Evolutionary conservation across 1,140 invertebrate genomes (phyloP).

Genomic region (Planococcus citri): DNA sequence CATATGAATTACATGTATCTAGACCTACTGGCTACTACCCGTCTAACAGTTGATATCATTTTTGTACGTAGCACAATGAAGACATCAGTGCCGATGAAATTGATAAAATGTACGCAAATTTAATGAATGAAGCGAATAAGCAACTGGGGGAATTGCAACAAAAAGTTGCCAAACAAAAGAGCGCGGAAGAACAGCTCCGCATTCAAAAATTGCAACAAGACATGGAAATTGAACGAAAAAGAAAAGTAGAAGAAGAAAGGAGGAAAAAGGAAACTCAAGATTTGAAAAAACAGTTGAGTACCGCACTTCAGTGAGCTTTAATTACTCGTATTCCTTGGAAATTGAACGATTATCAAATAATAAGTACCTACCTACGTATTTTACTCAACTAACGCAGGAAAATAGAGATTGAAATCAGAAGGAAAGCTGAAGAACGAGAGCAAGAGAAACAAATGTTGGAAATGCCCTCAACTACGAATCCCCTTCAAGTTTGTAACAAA

Average conservation of each 20-base stretch:
- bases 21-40: too few relatives aligned
- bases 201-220: conserved; percentile 71
- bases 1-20: too few relatives aligned
- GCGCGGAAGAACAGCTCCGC: conserved; percentile 63
- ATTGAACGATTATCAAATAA: too few relatives aligned
- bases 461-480: not conserved
- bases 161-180: conserved; percentile 59
- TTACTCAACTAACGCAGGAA: conserved; percentile 40
- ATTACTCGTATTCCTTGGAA: too few relatives aligned
- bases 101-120: conserved; percentile 46
- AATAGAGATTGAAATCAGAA: conserved; percentile 70
- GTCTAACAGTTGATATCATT: too few relatives aligned
- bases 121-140: conserved; percentile 56
- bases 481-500: not conserved
- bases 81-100: conserved; percentile 51
- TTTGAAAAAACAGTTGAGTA: conserved; percentile 54
- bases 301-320: too few relatives aligned
- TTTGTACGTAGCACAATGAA: conserved; percentile 41
- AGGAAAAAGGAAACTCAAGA: conserved; percentile 68
- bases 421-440: conserved; percentile 71
- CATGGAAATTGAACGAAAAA: conserved; percentile 67
- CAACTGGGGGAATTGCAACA: conserved; percentile 56
- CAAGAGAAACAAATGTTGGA: conserved; percentile 34
- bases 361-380: too few relatives aligned
- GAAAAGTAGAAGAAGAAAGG: conserved; percentile 66